Evolutionary conservation across 92 coral and sea anemone species (phyloP), one percentile per base, ranked within the genome.

Genomic region (Epizoanthus fatuus): DNA sequence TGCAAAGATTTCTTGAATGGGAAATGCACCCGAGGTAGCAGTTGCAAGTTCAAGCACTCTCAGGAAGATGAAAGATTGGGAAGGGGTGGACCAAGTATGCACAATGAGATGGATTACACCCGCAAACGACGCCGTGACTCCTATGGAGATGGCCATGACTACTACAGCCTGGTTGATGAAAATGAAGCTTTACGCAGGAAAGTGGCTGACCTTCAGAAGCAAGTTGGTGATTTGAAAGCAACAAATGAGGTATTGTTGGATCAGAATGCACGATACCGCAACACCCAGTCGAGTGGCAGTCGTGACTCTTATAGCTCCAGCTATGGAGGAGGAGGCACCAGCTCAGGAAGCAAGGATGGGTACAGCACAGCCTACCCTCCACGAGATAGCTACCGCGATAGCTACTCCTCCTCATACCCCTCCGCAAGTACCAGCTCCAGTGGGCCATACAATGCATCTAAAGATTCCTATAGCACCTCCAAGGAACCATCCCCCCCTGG

Each of bases 211-310:
- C 98, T 97, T 13, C 99, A 97, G 72, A 97, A 95, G 63, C 98
- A 97, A 80, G 94, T 97, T n/a, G 76, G 93, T 3, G 98, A 93
- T 76, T 84, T 97, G 44, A 93, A 96, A 62, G 98, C 99, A 51
- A 93, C 99, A 39, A 97, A 97, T 72, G 99, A 97, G 79, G 96
- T 95, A 52, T 90, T 97, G 63, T 72, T 97, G 72, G 99, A 97
- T 71, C 99, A 97, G 77, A 97, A 97, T 89, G 99, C 99, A 22
- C 93, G 95, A 68, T 95, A 97, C 69, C 92, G 99, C 15, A 95
- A 90, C 89, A 0, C 35, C 35, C 95, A 94, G 38, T 86, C 96
- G 2, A 88, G 92, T 13, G 82, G 93, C 17, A 78, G 88, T 45
- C 80, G 79, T 22, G 84, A 92, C 9, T 85, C 81, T 37, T 90